Evolutionary conservation across 2,113 vertebrate genomes (phyloP).

Genomic region (Lates calcarifer): DNA sequence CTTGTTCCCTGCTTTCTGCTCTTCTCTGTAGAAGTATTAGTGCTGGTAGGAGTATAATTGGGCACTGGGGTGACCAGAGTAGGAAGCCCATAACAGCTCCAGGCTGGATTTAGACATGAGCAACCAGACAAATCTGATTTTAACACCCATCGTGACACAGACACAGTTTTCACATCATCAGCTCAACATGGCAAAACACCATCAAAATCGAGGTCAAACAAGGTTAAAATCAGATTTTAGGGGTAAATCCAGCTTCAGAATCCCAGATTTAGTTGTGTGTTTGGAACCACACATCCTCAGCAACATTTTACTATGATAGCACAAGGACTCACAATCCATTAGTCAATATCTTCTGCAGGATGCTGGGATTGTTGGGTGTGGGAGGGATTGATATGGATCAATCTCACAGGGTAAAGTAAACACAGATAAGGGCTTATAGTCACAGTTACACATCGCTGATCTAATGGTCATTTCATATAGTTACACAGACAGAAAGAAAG

Average conservation of each 20-base stretch:
- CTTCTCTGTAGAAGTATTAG: constrained; percentile 32
- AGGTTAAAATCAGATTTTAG: constrained; percentile 54
- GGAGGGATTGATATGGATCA: constrained; percentile 66
- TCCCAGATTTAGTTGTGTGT: constrained; percentile 47
- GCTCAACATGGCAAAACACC: constrained; percentile 47
- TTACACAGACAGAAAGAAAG: constrained; percentile 40
- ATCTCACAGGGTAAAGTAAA: constrained; percentile 60
- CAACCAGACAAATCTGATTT: constrained; percentile 60
- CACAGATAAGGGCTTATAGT: constrained; percentile 63
- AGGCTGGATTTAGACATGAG: constrained; percentile 51
- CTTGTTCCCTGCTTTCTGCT: constrained; percentile 30
- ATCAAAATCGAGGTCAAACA: constrained; percentile 57
- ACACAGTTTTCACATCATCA: constrained; percentile 31
- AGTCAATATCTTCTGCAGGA: constrained; percentile 54
- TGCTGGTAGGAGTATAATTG: constrained; percentile 55
- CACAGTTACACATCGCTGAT: constrained; percentile 50
- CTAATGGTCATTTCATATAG: constrained; percentile 36
- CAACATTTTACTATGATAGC: constrained; percentile 42
- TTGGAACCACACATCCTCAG: constrained; percentile 26
- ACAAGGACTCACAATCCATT: constrained; percentile 46
- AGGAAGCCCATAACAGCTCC: constrained; percentile 48
- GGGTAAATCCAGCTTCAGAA: constrained; percentile 48
- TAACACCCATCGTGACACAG: constrained; percentile 48
- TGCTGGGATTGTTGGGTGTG: constrained; percentile 47
- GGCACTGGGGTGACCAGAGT: constrained; percentile 39